These are phyloP conservation scores for Latrodectus geometricus DNA, from an alignment of 1,140 invertebrate genomes.

Conservation along the genomic window DNA sequence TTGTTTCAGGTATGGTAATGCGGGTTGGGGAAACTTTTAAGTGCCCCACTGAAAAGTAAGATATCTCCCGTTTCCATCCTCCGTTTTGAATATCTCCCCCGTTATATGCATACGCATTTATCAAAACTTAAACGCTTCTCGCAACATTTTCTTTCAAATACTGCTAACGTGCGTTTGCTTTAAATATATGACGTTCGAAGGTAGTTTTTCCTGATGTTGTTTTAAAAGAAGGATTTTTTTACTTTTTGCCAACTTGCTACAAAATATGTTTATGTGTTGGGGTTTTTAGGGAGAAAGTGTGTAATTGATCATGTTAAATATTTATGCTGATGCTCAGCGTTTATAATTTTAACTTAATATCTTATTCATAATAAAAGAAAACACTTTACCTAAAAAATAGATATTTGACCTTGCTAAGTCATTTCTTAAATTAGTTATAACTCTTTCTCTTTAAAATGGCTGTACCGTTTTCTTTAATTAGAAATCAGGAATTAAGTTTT, in stretches of 20 bases:
- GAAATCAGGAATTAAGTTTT: no score
- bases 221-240: not conserved
- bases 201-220: not conserved
- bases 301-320: no score
- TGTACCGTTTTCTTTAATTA: no score
- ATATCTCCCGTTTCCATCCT: not conserved
- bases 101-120: slow-evolving; percentile 14
- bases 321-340: no score
- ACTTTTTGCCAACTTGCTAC: not conserved
- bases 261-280: no score
- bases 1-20: slow-evolving; percentile 52
- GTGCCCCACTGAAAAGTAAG: slow-evolving; percentile 57
- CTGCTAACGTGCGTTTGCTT: not conserved
- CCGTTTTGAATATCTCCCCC: slow-evolving; percentile 35
- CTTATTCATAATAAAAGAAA: no score
- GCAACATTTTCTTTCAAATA: not conserved
- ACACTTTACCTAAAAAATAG: no score
- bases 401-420: no score
- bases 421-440: no score
- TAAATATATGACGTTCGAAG: not conserved
- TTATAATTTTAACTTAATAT: no score
- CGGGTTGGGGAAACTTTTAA: slow-evolving; percentile 46
- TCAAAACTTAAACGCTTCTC: slow-evolving; percentile 30
- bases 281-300: no score
- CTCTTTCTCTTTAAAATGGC: no score